Conservation (phyloP, 2,888 invertebrate species). For the Tipula vernalis region DNA sequence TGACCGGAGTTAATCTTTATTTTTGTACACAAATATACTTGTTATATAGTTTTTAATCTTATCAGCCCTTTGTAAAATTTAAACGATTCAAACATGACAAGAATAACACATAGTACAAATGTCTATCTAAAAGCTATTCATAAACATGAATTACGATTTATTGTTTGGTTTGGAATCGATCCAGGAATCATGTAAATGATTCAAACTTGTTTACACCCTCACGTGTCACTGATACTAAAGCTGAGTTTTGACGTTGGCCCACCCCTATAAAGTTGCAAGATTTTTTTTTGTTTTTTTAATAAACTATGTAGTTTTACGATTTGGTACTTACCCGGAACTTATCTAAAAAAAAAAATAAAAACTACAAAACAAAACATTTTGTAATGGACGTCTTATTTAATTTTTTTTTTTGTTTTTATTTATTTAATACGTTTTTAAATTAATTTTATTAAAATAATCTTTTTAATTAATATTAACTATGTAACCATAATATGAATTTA, state of each 20-base stretch:
- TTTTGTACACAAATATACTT: too few relatives aligned
- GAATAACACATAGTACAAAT: not conserved
- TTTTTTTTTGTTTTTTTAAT: not conserved
- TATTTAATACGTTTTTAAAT: not conserved
- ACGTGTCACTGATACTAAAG: too few relatives aligned
- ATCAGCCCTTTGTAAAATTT: too few relatives aligned
- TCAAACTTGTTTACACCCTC: too few relatives aligned
- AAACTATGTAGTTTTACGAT: not conserved
- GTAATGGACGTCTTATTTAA: not conserved
- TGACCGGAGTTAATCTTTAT: not conserved
- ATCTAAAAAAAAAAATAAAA: not conserved
- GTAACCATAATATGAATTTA: not conserved
- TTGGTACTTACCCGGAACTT: not conserved
- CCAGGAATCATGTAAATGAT: too few relatives aligned
- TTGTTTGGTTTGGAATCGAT: too few relatives aligned
- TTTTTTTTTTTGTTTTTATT: not conserved
- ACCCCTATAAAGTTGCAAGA: not conserved
- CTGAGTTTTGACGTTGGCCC: not conserved
- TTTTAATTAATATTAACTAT: not conserved
- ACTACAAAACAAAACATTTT: not conserved
- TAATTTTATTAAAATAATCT: not conserved
- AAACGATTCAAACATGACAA: not conserved
- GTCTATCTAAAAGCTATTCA: not conserved
- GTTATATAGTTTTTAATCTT: too few relatives aligned
- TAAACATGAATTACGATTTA: too few relatives aligned